Percentiles rank a stretch among this genome's conserved stretches.
Evolutionary conservation across 2,888 invertebrate species (phyloP).

Genomic region (Anoplius nigerrimus): DNA sequence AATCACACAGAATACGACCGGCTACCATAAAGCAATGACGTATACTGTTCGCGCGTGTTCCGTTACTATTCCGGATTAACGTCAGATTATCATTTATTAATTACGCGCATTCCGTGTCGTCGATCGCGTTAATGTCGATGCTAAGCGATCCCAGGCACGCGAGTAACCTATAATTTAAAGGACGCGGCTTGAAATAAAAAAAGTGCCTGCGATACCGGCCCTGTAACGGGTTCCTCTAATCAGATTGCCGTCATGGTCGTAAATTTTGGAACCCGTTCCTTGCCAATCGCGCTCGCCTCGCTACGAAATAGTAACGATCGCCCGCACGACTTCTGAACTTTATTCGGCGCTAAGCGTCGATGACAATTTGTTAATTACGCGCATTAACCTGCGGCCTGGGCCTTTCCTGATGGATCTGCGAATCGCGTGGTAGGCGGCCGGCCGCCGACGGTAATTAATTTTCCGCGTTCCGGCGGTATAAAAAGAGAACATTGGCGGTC

Average conservation of each 20-base stretch:
- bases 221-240: constrained; percentile 38
- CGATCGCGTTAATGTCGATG: no score
- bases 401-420: constrained; percentile 47
- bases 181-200: no score
- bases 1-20: constrained; percentile 5
- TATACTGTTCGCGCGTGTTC: not conserved
- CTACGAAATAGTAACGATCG: no score
- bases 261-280: no score
- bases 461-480: constrained; percentile 21
- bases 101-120: no score
- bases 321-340: no score
- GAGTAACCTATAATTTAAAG: no score
- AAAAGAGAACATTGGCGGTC: constrained; percentile 20
- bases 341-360: no score
- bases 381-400: constrained; percentile 43
- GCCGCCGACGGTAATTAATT: constrained; percentile 47
- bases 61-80: no score
- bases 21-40: not conserved
- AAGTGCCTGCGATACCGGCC: constrained; percentile 11
- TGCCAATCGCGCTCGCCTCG: no score
- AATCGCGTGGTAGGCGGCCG: constrained; percentile 48
- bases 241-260: constrained; percentile 34
- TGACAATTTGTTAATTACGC: constrained; percentile 45
- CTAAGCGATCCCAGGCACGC: no score
- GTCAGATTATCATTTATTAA: no score